Evolutionary conservation across 2,888 invertebrate genomes (phyloP).

Genomic region (Rhamphomyia laevipes): DNA sequence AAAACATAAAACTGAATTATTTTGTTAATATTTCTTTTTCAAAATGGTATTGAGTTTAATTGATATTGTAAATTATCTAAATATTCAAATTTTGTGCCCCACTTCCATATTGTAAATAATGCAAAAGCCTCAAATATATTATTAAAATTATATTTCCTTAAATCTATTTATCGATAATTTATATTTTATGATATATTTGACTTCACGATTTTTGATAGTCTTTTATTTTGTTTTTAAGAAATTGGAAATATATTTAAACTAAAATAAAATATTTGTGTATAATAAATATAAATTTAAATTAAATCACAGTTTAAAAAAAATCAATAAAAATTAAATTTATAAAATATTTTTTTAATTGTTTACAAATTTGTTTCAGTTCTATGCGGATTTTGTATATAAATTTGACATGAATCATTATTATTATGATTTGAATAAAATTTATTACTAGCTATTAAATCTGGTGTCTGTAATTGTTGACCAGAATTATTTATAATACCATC

Average conservation of each 20-base stretch:
- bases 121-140: too few species aligned
- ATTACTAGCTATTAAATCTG: constrained; percentile 10
- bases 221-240: background rate
- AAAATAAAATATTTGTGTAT: background rate
- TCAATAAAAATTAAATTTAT: background rate
- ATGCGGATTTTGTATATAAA: constrained; percentile 24
- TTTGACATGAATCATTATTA: background rate
- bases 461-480: constrained; percentile 5
- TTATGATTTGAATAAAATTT: background rate
- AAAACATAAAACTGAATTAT: too few species aligned
- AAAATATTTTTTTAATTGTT: constrained; percentile 7
- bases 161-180: too few species aligned
- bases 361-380: constrained; percentile 40
- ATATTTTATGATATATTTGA: too few species aligned
- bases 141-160: too few species aligned
- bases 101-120: too few species aligned
- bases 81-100: too few species aligned
- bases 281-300: background rate
- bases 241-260: background rate
- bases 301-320: background rate
- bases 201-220: too few species aligned
- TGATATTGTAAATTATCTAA: too few species aligned
- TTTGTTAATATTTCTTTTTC: too few species aligned
- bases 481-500: background rate
- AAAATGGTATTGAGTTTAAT: too few species aligned